Conservation (phyloP, 2,888 invertebrate species). For the Noctua pronuba region DNA sequence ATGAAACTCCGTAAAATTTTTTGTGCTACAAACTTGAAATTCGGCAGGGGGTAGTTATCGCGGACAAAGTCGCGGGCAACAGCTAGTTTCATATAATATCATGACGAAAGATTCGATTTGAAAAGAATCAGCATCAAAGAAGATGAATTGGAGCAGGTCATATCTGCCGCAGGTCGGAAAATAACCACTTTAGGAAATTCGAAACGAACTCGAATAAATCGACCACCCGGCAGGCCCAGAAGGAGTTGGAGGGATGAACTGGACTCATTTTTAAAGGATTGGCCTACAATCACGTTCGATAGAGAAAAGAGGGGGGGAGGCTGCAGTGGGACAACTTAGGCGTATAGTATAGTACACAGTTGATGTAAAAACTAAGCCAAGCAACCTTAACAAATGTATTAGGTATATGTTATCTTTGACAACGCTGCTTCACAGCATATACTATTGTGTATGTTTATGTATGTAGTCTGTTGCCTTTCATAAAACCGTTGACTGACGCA, state of each 20-base stretch:
- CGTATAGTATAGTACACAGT: not conserved
- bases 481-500: slow-evolving; percentile 3
- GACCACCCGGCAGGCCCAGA: not conserved
- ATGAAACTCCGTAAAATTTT: too few species aligned
- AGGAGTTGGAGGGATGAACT: not conserved
- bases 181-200: not conserved
- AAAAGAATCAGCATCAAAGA: not conserved
- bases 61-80: too few species aligned
- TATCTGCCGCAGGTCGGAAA: not conserved
- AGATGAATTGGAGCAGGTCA: not conserved
- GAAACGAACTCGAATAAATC: not conserved
- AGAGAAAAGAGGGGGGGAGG: not conserved
- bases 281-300: not conserved
- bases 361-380: not conserved
- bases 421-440: not conserved
- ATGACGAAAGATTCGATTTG: not conserved
- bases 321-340: not conserved
- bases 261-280: not conserved
- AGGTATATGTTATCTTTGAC: not conserved
- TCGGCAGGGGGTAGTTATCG: too few species aligned
- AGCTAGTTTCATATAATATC: too few species aligned
- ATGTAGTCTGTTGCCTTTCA: not conserved
- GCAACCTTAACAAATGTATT: not conserved
- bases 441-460: not conserved
- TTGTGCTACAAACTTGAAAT: too few species aligned